Conservation (phyloP, 2,797 vertebrate species). For the Pipistrellus nathusii region DNA sequence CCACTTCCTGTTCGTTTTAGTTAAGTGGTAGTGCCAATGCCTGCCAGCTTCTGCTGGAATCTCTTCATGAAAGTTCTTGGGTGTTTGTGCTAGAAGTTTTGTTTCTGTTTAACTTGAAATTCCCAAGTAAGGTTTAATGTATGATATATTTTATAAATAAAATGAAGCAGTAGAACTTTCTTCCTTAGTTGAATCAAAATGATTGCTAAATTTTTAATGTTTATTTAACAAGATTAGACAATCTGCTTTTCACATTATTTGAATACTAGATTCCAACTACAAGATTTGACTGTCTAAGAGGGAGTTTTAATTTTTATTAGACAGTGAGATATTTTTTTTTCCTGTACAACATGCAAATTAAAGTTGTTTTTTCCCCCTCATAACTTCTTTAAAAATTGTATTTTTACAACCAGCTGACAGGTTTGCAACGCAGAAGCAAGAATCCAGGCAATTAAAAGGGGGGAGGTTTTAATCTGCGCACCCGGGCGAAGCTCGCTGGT, state of each 20-base stretch:
- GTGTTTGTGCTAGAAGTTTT: constrained; percentile 1
- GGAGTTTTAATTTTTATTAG: constrained; percentile 30
- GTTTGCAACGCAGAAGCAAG: too few species aligned
- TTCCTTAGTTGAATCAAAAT: not conserved
- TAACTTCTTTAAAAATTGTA: not conserved
- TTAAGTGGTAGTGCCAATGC: not conserved
- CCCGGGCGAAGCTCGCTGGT: too few species aligned
- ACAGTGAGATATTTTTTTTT: not conserved
- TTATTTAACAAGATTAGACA: not conserved
- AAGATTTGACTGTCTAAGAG: not conserved
- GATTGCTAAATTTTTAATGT: not conserved
- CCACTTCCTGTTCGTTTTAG: not conserved
- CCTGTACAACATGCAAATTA: not conserved
- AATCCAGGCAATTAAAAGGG: too few species aligned
- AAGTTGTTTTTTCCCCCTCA: not conserved
- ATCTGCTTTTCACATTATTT: not conserved
- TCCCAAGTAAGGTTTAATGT: not conserved
- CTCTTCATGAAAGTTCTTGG: not conserved
- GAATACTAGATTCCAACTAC: not conserved
- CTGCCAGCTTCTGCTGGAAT: not conserved
- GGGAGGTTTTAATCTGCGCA: too few species aligned
- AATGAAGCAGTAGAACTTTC: not conserved
- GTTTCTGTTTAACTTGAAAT: constrained; percentile 30
- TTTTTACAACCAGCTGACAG: too few species aligned
- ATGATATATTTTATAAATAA: not conserved